Evolutionary conservation across 1,140 invertebrate genomes (phyloP), one percentile per base, ranked within the genome.

Genomic region (Spodoptera litura): DNA sequence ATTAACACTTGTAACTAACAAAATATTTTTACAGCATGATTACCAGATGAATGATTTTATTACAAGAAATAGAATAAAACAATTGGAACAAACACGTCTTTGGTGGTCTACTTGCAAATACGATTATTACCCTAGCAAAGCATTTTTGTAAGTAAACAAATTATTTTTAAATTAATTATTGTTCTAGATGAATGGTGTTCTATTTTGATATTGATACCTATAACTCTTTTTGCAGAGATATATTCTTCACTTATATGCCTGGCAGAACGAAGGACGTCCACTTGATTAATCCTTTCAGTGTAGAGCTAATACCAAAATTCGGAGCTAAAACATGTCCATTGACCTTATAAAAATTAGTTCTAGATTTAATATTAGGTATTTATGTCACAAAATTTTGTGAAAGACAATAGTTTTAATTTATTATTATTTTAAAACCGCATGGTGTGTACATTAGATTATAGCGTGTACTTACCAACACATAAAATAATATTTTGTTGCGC

Each of bases 41-140:
- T 86, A 89, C 81, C 78, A 93, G 59, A 74, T 93, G 38, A 72
- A 90, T 15, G 83, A 91, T 74, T 94, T 92, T 59, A 85, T 88
- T 53, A 85, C 87, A 56, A 89, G 93, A 81, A 91, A 92, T 78
- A 83, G 85, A 79, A 53, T 87, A 3, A 91, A 89, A 31, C 91
- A 93, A 82, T 58, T 94, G 4, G 83, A 89, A 44, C 91, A 92
- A 73, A 89, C 90, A 0, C 89, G 91, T 20, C 71, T 94, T 3
- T 94, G 91, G 92, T 94, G 93, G 93, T 78, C 93, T 1, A 93
- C 93, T 4, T 93, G 88, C 44, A 90, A 91, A 78, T 91, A 88
- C 66, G 91, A 94, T 74, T 80, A 83, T 11, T 94, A 93, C 83
- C 91, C 90, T 5, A 90, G 88, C 72, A 87, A 93, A 83, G 72